These are phyloP conservation scores for Acipenser oxyrinchus DNA, from an alignment of 2,797 vertebrate genomes.

Conservation along the genomic window DNA sequence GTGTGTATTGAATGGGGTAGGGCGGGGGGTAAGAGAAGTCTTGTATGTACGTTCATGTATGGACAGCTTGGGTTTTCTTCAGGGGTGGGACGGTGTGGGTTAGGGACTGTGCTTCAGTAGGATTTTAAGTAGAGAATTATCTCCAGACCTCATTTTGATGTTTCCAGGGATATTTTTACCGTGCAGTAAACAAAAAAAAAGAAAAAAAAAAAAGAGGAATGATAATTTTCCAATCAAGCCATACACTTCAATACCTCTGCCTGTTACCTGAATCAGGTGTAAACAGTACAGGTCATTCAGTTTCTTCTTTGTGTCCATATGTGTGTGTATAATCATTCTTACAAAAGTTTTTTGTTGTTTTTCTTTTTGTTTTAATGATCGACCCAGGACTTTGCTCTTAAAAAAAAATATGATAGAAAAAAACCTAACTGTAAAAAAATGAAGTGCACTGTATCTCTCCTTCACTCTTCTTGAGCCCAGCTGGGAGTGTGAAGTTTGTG, in stretches of 20 bases:
- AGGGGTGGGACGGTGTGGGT: not conserved
- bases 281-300: conserved; percentile 17
- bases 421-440: conserved; percentile 35
- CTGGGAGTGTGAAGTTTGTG: too few species aligned
- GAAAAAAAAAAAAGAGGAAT: conserved; percentile 27
- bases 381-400: not conserved
- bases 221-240: conserved; percentile 74
- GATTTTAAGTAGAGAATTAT: not conserved
- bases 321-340: conserved; percentile 39
- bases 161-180: conserved; percentile 32
- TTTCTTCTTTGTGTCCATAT: conserved; percentile 36
- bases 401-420: not conserved
- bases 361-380: not conserved
- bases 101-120: not conserved
- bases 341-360: conserved; percentile 16
- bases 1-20: too few species aligned
- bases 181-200: conserved; percentile 24
- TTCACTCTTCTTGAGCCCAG: not conserved
- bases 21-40: not conserved
- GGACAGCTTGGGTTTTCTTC: not conserved
- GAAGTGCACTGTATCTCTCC: conserved; percentile 46
- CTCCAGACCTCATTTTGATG: conserved; percentile 5
- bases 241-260: conserved; percentile 97
- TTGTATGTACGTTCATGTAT: not conserved
- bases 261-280: conserved; percentile 78